phyloP scores from a whole-genome alignment of 2,797 vertebrate species.

The Erpetoichthys calabaricus region DNA sequence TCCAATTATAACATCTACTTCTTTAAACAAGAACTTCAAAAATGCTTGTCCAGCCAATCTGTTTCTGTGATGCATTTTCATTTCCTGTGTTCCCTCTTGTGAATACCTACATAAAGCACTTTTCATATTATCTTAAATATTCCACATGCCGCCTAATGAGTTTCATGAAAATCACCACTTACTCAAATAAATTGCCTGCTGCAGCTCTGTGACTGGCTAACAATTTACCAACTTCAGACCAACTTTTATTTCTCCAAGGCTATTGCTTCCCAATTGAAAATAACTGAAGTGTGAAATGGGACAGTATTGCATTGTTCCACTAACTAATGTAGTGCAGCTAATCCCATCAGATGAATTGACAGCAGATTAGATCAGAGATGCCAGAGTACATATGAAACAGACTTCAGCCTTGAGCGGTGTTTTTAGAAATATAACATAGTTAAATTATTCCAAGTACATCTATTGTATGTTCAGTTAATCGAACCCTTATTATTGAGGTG shows the following conservation, averaged over 20 bases:
- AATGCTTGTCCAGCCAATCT: neutral
- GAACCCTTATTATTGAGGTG: no score
- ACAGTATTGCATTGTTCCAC: constrained; percentile 15
- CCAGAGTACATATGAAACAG: constrained; percentile 2
- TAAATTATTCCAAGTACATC: no score
- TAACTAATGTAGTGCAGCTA: constrained; percentile 14
- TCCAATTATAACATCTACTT: neutral
- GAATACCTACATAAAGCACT: neutral
- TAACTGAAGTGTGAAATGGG: constrained; percentile 24
- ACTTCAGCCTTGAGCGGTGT: no score
- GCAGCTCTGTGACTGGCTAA: constrained; percentile 10
- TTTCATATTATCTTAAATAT: constrained; percentile 6
- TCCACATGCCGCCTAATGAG: neutral
- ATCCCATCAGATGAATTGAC: constrained; percentile 19
- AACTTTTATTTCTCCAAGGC: constrained; percentile 7
- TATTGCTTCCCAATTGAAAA: constrained; percentile 21
- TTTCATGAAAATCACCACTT: neutral
- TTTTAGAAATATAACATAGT: no score
- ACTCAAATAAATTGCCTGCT: neutral
- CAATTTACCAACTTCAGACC: constrained; percentile 18
- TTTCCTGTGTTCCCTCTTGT: neutral
- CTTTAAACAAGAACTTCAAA: neutral
- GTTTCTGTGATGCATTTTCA: neutral
- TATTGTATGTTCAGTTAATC: no score
- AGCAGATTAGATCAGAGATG: constrained; percentile 15